Base-by-base conservation (phyloP, 2,888 invertebrate genomes). In the Calliscelio sp. region DNA sequence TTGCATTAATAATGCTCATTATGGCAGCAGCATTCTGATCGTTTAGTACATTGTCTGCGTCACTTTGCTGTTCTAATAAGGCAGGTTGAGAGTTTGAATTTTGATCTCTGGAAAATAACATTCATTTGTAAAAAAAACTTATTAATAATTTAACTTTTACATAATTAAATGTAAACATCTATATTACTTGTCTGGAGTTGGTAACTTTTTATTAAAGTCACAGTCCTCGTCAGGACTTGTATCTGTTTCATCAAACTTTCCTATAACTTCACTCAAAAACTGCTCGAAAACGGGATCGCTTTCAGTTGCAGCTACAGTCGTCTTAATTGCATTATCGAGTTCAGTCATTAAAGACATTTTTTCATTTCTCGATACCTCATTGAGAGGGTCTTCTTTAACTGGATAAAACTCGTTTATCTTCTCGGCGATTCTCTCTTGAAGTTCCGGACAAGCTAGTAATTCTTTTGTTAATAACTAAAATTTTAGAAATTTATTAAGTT, bases 401-500 rank as follows among this genome's bases (percentile, higher is more conserved):
- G 70, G 38, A 2, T 78, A 73, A 0, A 70, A 74, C 44, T 92
- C 94, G 85, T 94, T 95, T 65, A 95, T 95, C 87, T 94, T 94
- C 78, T 94, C 93, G 20, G 94, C 94, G 61, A 95, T 93, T 87
- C 94, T 93, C 87, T 94, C 93, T 87, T 94, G 94, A 53, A 95
- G 90, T 92, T 95, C 94, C 11, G 91, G 93, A 85, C 94, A 93
- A 86, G 94, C 93, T 63, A 94, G 87, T 7, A 95, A 89, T 68
- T 94, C 93, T 88, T 94, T 93, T 18, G 93, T 93, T 66, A 94
- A 87, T 44, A 93, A 90, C 94, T 94, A 81, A n/a, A 75, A 89
- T 10, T 46, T n/a, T n/a, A n/a, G n/a, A n/a, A n/a, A n/a, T n/a
- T n/a, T n/a, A n/a, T n/a, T n/a, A n/a, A n/a, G n/a, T n/a, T n/a